Conservation (phyloP, 2,888 invertebrate species). For the Papilio gigon region DNA sequence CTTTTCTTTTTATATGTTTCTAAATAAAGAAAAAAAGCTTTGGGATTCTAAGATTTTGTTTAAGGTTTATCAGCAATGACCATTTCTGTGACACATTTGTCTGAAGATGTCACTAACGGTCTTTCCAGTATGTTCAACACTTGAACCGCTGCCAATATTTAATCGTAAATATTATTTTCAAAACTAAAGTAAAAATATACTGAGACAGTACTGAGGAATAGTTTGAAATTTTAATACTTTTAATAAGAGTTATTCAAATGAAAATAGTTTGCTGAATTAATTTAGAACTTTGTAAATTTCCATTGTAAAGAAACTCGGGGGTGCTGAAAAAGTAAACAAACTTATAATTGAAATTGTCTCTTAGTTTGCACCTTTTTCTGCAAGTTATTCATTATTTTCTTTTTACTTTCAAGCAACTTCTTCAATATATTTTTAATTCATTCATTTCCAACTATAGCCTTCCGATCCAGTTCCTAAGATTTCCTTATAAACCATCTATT, state of each 20-base stretch:
- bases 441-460: neutral
- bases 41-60: too few species aligned
- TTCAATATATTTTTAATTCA: slow-evolving; percentile 11
- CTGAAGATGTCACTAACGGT: neutral
- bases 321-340: slow-evolving; percentile 26
- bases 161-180: neutral
- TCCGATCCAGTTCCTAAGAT: neutral
- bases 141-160: neutral
- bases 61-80: too few species aligned
- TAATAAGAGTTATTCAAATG: slow-evolving; percentile 15
- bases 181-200: neutral
- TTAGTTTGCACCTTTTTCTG: slow-evolving; percentile 18
- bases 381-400: neutral
- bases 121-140: neutral
- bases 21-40: too few species aligned
- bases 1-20: too few species aligned
- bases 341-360: slow-evolving; percentile 35
- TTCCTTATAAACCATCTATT: neutral
- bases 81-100: neutral
- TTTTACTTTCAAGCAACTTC: neutral
- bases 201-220: neutral
- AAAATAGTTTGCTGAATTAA: slow-evolving; percentile 20
- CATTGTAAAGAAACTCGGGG: slow-evolving; percentile 15
- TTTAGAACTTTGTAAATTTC: slow-evolving; percentile 23
- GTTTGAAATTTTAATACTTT: neutral